phyloP scores from a whole-genome alignment of 1,140 invertebrate genomes.

The Ganaspis sp. region DNA sequence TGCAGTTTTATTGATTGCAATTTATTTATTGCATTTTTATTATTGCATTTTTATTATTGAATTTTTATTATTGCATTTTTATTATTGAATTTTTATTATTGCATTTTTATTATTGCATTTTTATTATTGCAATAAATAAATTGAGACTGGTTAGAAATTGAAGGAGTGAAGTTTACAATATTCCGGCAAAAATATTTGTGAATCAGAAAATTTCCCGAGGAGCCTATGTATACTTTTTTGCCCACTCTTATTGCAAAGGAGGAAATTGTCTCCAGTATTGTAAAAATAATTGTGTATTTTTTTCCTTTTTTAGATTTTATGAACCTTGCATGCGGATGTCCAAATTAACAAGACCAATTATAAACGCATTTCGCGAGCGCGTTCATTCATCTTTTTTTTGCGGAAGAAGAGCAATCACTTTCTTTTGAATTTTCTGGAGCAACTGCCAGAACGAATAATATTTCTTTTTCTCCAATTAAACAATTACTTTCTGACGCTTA shows the following conservation, averaged over 20 bases:
- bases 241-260: background rate
- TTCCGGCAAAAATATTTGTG: constrained; percentile 34
- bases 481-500: too few species aligned
- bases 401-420: background rate
- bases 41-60: too few species aligned
- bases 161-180: background rate
- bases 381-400: background rate
- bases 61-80: too few species aligned
- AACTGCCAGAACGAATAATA: too few species aligned
- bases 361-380: background rate
- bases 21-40: too few species aligned
- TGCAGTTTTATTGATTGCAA: too few species aligned
- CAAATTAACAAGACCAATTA: background rate
- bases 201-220: background rate
- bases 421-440: background rate
- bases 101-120: too few species aligned
- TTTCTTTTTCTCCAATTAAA: too few species aligned
- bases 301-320: background rate
- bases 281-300: constrained; percentile 5
- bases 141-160: constrained; percentile 36
- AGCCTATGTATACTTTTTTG: background rate
- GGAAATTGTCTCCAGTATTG: background rate
- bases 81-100: too few species aligned
- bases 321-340: constrained; percentile 1
- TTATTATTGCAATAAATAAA: constrained; percentile 35